Conservation (phyloP, 1,140 invertebrate genomes). For the Limonius californicus region DNA sequence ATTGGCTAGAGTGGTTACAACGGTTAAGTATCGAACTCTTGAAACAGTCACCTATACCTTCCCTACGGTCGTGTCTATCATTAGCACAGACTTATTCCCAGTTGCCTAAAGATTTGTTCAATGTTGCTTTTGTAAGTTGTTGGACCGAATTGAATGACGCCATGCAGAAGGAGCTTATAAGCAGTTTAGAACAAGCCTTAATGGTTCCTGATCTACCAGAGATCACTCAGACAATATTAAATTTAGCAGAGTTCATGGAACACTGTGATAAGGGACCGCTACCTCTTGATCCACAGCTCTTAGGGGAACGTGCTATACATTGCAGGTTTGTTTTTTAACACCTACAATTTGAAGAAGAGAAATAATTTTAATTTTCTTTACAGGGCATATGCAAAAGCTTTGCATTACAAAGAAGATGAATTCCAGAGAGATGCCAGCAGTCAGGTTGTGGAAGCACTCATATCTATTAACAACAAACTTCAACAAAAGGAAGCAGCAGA, state of each 20-base stretch:
- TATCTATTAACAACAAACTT: conserved; percentile 98
- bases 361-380: no score
- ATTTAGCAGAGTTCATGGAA: conserved; percentile 99
- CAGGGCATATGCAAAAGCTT: conserved; percentile 86
- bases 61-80: conserved; percentile 84
- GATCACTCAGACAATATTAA: conserved; percentile 95
- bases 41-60: conserved; percentile 93
- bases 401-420: conserved; percentile 98
- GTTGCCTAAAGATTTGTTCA: conserved; percentile 91
- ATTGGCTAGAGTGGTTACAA: conserved; percentile 97
- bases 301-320: conserved; percentile 79
- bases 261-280: conserved; percentile 96
- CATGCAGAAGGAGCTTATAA: conserved; percentile 82
- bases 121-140: conserved; percentile 97
- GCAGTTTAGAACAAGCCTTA: conserved; percentile 84
- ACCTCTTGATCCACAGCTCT: conserved; percentile 79
- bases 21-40: conserved; percentile 88
- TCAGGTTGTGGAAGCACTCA: conserved; percentile 87
- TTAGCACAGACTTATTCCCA: conserved; percentile 93
- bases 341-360: no score
- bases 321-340: conserved; percentile 75
- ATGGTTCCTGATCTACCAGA: conserved; percentile 92
- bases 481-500: conserved; percentile 97
- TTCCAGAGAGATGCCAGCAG: conserved; percentile 67
- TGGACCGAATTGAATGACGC: conserved; percentile 90